Conservation (phyloP, 2,113 vertebrate species). For the Caloenas nicobarica region DNA sequence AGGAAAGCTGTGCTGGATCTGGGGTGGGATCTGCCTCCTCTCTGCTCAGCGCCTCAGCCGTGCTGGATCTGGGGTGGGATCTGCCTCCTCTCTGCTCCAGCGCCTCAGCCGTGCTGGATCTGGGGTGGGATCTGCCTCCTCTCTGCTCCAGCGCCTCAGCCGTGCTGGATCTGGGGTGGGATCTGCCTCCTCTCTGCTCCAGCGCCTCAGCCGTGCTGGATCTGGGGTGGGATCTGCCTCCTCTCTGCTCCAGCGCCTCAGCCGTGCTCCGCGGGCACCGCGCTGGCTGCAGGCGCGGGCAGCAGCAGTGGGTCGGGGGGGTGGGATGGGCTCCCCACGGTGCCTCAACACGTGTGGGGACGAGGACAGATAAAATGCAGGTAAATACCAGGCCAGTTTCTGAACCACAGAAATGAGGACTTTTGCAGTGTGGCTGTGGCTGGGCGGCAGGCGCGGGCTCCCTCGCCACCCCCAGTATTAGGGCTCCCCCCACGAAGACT, state of each 20-base stretch:
- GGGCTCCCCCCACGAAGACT: neutral
- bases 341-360: rapidly evolving
- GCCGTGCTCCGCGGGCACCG: neutral
- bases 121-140: neutral
- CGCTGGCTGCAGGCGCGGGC: rapidly evolving
- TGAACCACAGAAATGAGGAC: neutral
- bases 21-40: neutral
- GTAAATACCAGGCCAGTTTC: neutral
- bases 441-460: too few species aligned
- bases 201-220: too few species aligned
- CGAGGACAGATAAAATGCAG: rapidly evolving
- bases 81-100: too few species aligned
- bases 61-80: neutral
- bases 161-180: neutral
- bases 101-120: too few species aligned
- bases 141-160: neutral
- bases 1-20: neutral
- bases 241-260: neutral
- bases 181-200: neutral
- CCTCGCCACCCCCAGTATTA: neutral
- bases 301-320: rapidly evolving
- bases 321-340: neutral
- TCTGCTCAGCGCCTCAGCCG: neutral
- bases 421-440: rapidly evolving
- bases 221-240: neutral